Percentiles rank a stretch among this genome's conserved stretches.
These are phyloP conservation scores for Xanthia togata DNA, from an alignment of 2,888 invertebrate species.

Conservation along the genomic window DNA sequence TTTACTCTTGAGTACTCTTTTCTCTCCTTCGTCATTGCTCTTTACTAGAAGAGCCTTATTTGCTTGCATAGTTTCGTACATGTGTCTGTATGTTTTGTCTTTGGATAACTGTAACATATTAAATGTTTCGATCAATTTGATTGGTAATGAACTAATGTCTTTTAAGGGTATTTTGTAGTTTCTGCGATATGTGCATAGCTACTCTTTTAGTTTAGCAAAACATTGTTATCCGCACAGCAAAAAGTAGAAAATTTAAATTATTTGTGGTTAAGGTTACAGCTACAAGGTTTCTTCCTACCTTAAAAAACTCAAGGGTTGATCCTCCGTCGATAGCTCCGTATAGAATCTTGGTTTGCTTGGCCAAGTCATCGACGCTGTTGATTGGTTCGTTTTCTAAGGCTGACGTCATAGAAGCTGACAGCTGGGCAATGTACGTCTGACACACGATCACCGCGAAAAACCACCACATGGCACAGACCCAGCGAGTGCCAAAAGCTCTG, in stretches of 20 bases:
- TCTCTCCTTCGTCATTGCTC: conserved; percentile 96
- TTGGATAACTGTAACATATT: conserved; percentile 91
- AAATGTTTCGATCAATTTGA: not conserved
- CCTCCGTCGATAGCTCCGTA: conserved; percentile 96
- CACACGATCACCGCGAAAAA: conserved; percentile 98
- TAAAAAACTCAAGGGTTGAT: conserved; percentile 97
- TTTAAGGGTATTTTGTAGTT: not conserved
- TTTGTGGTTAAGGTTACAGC: too few species aligned
- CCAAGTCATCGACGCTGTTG: conserved; percentile 96
- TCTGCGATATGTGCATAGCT: not conserved
- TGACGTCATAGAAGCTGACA: conserved; percentile 97
- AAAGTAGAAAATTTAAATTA: not conserved
- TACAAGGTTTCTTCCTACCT: conserved; percentile 72
- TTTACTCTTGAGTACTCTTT: conserved; percentile 91
- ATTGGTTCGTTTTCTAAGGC: conserved; percentile 96
- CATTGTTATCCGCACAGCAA: not conserved
- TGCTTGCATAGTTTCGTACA: conserved; percentile 97
- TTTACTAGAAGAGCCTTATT: conserved; percentile 94
- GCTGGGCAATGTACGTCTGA: conserved; percentile 98
- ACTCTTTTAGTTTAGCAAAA: not conserved
- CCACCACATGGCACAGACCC: conserved; percentile 98
- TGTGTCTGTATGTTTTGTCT: conserved; percentile 95
- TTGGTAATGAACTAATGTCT: not conserved
- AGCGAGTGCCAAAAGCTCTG: conserved; percentile 96
- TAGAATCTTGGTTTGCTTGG: conserved; percentile 97